These are phyloP conservation scores for Achatina immaculata DNA, from an alignment of 1,140 invertebrate species.

Conservation along the genomic window DNA sequence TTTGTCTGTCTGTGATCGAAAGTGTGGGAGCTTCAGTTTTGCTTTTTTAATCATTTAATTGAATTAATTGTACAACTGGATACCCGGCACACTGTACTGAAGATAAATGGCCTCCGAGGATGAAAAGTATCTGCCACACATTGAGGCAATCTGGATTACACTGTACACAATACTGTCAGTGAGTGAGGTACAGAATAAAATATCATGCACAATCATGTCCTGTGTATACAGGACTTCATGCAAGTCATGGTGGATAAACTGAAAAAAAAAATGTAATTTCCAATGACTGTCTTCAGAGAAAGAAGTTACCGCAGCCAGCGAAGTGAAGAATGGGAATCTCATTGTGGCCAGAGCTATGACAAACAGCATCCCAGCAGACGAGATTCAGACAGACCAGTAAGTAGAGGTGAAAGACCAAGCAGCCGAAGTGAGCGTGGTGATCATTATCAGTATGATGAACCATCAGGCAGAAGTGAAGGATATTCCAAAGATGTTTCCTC, in stretches of 20 bases:
- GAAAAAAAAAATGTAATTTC: background rate
- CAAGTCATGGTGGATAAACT: background rate
- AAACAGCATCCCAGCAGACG: constrained; percentile 30
- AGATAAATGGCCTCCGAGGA: too few relatives aligned
- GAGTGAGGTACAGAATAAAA: too few relatives aligned
- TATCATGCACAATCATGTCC: too few relatives aligned
- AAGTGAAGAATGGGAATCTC: background rate
- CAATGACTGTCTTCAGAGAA: background rate
- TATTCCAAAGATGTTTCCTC: constrained; percentile 32
- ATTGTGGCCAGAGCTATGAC: constrained; percentile 25
- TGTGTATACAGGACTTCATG: background rate
- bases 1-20: too few relatives aligned
- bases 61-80: too few relatives aligned
- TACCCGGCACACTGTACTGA: too few relatives aligned
- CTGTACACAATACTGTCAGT: too few relatives aligned
- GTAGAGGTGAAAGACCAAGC: constrained; percentile 23
- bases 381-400: constrained; percentile 16
- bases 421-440: constrained; percentile 34
- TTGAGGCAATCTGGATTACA: too few relatives aligned
- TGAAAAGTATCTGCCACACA: too few relatives aligned
- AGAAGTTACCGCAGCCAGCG: constrained; percentile 1
- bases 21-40: too few relatives aligned
- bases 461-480: constrained; percentile 42
- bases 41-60: too few relatives aligned
- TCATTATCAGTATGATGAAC: constrained; percentile 48